A percentile compares a stretch with the other conserved stretches of the same genome.
phyloP scores from a whole-genome alignment of 2,797 vertebrate genomes.

The Taenioides sp. region DNA sequence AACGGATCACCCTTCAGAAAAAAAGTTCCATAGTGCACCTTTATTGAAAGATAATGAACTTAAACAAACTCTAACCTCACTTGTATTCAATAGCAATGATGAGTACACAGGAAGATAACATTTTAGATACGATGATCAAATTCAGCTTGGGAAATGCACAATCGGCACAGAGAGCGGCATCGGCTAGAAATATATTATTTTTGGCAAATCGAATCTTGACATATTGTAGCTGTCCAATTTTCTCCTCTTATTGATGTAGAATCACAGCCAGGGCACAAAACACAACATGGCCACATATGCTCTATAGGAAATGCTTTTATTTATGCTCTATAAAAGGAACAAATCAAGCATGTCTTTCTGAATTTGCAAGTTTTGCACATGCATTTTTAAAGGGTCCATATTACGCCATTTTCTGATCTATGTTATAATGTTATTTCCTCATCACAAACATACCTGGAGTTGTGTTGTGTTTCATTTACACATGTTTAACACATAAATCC shows the following conservation, averaged over 20 bases:
- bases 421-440: too few relatives aligned
- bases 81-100: conserved; percentile 7
- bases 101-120: conserved; percentile 14
- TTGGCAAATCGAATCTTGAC: conserved; percentile 29
- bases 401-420: too few relatives aligned
- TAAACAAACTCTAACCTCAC: conserved; percentile 17
- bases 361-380: neutral
- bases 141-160: conserved; percentile 16
- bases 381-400: too few relatives aligned
- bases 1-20: too few relatives aligned
- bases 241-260: conserved; percentile 28
- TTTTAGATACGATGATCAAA: conserved; percentile 20
- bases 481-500: too few relatives aligned
- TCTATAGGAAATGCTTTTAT: neutral
- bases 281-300: neutral
- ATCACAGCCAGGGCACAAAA: neutral
- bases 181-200: conserved; percentile 9
- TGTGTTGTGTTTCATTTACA: too few relatives aligned
- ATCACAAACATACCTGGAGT: too few relatives aligned
- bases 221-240: conserved; percentile 29
- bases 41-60: conserved; percentile 28
- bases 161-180: conserved; percentile 10
- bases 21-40: neutral
- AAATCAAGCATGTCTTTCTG: conserved; percentile 6
- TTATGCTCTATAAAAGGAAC: neutral